Evolutionary conservation across 2,113 vertebrate species (phyloP), one percentile per base, ranked within the genome.

Genomic region (Dromaius novaehollandiae): DNA sequence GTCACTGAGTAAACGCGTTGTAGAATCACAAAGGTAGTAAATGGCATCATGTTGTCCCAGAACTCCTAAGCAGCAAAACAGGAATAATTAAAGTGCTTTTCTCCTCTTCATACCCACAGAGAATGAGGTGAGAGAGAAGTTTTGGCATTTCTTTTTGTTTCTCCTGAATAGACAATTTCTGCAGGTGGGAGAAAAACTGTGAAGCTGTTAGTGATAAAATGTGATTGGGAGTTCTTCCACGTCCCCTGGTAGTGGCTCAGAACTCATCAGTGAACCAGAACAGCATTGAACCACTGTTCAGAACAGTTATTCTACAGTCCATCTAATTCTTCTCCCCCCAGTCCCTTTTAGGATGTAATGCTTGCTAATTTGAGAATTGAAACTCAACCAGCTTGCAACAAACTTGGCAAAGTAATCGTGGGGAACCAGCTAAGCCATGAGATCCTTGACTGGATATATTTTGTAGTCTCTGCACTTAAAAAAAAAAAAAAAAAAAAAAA

Each of bases 301-400:
- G 75, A 94, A 60, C 46, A 55, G 88, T 93, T 94, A 80, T 82
- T 74, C 94, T 88, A 81, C 85, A 86, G 44, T 68, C 48, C 51
- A 26, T 95, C 84, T 84, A 24, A 69, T 4, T 24, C 60, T 30
- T 1, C 10, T 25, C 7, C 16, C 18, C 8, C 6, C 34, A 12
- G 5, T 16, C 20, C 30, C 20, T 2, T 2, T 40, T n/a, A 64
- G 53, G 38, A 48, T 19, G 46, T 44, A 44, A 48, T 6, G 25
- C 63, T 88, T 76, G 66, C 82, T 75, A 73, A 7, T 60, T 79
- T 26, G 48, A 61, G 75, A 73, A 32, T 2, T 90, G 38, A 48
- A 73, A 90, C 76, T 28, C 20, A 51, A 14, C n/a, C 40, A 68
- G 36, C 46, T 82, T 0, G 0, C 51, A 55, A 44, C 48, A 50